A percentile compares a stretch with the other conserved stretches of the same genome.
These are phyloP conservation scores for Thryonomys swinderianus DNA, from an alignment of 2,113 vertebrate species.

Conservation along the genomic window DNA sequence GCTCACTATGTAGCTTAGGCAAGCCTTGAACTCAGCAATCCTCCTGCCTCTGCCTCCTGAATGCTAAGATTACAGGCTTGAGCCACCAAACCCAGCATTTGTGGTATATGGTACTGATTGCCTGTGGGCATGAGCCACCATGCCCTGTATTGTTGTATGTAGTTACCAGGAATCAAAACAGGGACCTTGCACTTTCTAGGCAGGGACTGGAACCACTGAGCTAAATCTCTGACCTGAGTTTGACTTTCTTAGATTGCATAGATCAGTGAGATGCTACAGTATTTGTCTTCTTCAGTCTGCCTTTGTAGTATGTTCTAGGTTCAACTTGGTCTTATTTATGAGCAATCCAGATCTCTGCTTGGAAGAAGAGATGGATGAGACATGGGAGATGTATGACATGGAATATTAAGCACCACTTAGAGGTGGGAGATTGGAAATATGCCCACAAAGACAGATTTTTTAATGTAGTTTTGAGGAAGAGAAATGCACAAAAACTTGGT, in stretches of 20 bases:
- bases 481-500: neutral
- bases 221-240: no score
- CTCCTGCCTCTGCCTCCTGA: no score
- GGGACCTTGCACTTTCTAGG: no score
- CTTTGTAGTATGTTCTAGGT: neutral
- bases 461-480: neutral
- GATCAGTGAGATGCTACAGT: neutral
- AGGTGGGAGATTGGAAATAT: neutral
- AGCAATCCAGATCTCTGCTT: neutral
- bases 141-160: no score
- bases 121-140: no score
- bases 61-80: no score
- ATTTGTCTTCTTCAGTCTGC: neutral
- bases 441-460: neutral
- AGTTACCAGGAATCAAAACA: no score
- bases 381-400: neutral
- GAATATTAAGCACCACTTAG: neutral
- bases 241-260: neutral
- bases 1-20: no score
- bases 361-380: neutral
- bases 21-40: no score
- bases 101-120: no score
- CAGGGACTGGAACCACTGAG: no score
- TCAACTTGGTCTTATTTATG: neutral
- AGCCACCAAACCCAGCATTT: no score